Evolutionary conservation across 2,113 vertebrate species (phyloP), one percentile per base, ranked within the genome.

Genomic region (Periophthalmodon schlosseri): DNA sequence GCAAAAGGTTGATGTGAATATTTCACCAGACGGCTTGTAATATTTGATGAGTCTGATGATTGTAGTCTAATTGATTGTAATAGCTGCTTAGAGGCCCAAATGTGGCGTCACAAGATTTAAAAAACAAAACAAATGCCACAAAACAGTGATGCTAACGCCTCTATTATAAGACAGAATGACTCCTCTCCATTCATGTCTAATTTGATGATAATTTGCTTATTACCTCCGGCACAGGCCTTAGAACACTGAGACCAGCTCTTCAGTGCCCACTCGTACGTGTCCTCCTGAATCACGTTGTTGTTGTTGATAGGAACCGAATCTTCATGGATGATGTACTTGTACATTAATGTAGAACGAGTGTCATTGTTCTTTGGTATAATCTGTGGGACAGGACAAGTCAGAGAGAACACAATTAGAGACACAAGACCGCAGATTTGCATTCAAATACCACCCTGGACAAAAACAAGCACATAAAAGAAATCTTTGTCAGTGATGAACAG

Each of bases 231-330:
- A 6, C 98, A 99, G 9, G 96, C 94, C 77, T 95, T 95, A 82
- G 97, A 97, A 66, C 98, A 99, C 0, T 95, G 95, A 0, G 97
- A 98, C 98, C 98, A 99, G 75, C 94, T 99, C 93, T 98, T 99
- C 63, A 99, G 86, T 0, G 97, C 98, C 98, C 97, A 99, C 85
- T 99, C 97, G 0, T 96, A 99, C 0, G 89, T 74, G 68, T 99
- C 97, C 68, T 99, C 97, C 86, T 96, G 97, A 44, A 99, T 96
- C 7, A 99, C 95, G 0, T 99, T 98, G 92, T 99, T 99, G 91
- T 94, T 98, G 92, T 95, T 97, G 87, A 99, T 93, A 0, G 96
- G 96, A 4, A 98, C 95, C 0, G 96, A 97, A 63, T 99, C 98
- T 87, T 99, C 97, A 0, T 99, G 98, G 84, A 99, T 97, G 84